Evolutionary conservation across 1,140 invertebrate species (phyloP).

Genomic region (Neotoxoptera formosana): DNA sequence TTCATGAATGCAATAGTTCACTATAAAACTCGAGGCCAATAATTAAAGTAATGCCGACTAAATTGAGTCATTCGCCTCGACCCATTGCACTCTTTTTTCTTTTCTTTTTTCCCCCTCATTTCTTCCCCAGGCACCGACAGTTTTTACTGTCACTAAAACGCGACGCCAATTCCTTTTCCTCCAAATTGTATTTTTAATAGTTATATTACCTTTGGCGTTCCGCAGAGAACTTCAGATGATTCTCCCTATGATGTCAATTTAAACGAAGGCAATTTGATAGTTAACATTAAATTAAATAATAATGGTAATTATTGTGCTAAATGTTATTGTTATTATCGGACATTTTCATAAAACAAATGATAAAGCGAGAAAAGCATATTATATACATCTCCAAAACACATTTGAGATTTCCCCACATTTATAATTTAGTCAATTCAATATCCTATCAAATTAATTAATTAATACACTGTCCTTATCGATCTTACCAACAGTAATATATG

Average conservation of each 20-base stretch:
- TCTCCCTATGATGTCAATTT: neutral
- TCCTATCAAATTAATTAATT: neutral
- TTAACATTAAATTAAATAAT: constrained; percentile 23
- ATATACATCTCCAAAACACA: neutral
- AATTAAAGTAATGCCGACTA: constrained; percentile 50
- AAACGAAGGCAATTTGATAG: constrained; percentile 22
- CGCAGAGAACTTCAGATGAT: neutral
- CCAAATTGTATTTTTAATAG: constrained; percentile 56
- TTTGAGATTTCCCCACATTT: neutral
- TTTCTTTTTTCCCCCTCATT: constrained; percentile 11
- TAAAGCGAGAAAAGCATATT: neutral
- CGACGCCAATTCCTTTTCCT: constrained; percentile 38
- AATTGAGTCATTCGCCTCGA: constrained; percentile 42
- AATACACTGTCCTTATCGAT: neutral
- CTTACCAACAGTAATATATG: neutral
- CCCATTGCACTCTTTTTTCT: neutral
- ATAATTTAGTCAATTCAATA: neutral
- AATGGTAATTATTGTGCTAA: constrained; percentile 39
- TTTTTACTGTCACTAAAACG: constrained; percentile 53
- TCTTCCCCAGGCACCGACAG: neutral
- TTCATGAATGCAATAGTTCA: constrained; percentile 39
- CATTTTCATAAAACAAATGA: neutral
- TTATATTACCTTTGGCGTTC: constrained; percentile 45
- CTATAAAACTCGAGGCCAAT: constrained; percentile 49
- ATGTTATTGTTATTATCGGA: neutral